Evolutionary conservation across 2,797 vertebrate genomes (phyloP), one percentile per base, ranked within the genome.

Genomic region (Lemur catta): DNA sequence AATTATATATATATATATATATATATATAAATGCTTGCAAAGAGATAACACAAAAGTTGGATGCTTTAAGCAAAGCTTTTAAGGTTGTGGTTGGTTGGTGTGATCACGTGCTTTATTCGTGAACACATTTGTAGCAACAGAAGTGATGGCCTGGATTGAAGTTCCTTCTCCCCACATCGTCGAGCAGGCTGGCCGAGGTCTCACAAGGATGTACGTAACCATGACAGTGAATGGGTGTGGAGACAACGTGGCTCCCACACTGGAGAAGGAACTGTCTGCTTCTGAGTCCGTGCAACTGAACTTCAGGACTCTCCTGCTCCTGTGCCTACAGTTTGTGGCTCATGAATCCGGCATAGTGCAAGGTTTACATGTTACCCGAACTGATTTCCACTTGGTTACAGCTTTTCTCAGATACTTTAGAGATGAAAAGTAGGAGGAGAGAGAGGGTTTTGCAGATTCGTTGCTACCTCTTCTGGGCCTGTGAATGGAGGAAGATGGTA

Each of bases 11-110:
- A 30, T 33, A 48, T 41, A 41, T 41, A 41, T 41, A 41, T 41
- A 46, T 46, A 59, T 92, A 63, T 72, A 30, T n/a, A 50, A 55
- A 24, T 81, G 63, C 33, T 97, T 84, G 18, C 50, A 63, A 82
- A 94, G 26, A 57, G 41, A 57, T 81, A 84, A 46, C 57, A 84
- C 18, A 76, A 61, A 92, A 84, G 41, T 92, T 17, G 3, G 28
- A 20, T 91, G 41, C 38, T 74, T 88, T 10, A 84, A 63, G 81
- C 41, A 94, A 89, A 93, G 67, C 84, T 92, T 85, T 94, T 80
- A 22, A 71, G 55, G 4, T 22, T 9, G 67, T 63, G 85, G 87
- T 82, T 94, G 30, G 81, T 94, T 63, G 28, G 12, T 78, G 52
- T 92, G 91, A 72, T 89, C 59, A 69, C 11, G 0, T 79, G 20